These are phyloP conservation scores for Grammomys dolichurus DNA, from an alignment of 2,113 vertebrate species.

Conservation along the genomic window DNA sequence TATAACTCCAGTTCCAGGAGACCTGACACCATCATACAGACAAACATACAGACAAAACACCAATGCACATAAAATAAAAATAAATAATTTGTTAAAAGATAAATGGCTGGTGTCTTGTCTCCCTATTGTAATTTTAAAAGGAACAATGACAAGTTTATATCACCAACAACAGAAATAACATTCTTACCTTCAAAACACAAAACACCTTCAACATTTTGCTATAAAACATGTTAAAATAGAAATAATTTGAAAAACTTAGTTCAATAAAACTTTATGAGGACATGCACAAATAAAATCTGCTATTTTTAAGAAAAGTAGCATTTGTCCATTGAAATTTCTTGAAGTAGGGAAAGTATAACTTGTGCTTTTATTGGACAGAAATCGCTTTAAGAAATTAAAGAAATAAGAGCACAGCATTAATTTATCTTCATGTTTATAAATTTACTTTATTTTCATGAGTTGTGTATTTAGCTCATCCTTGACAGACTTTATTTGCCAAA, in stretches of 20 bases:
- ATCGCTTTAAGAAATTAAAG: slow-evolving; percentile 36
- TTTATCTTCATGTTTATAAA: slow-evolving; percentile 67
- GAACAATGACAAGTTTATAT: slow-evolving; percentile 60
- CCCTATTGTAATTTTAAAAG: slow-evolving; percentile 54
- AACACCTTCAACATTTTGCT: slow-evolving; percentile 55
- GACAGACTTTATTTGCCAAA: slow-evolving; percentile 62
- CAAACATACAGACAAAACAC: too few species aligned
- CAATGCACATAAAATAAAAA: too few species aligned
- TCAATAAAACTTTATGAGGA: slow-evolving; percentile 72
- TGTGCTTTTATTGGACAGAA: slow-evolving; percentile 36
- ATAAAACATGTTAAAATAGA: slow-evolving; percentile 77
- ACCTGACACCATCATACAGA: too few species aligned
- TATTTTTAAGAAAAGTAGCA: slow-evolving; percentile 39
- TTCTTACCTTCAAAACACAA: slow-evolving; percentile 66
- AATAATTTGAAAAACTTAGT: slow-evolving; percentile 74
- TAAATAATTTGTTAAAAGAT: too few species aligned
- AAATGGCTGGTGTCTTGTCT: too few species aligned
- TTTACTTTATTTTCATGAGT: slow-evolving; percentile 71
- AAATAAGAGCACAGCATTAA: slow-evolving; percentile 71
- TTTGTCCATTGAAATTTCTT: slow-evolving; percentile 58
- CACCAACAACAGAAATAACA: slow-evolving; percentile 31
- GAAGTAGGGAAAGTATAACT: slow-evolving; percentile 18
- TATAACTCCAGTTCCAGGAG: too few species aligned
- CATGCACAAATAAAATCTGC: slow-evolving; percentile 54
- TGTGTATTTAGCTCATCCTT: slow-evolving; percentile 56